Base-by-base conservation (phyloP, 1,140 invertebrate species). In the Drosophila tristis region DNA sequence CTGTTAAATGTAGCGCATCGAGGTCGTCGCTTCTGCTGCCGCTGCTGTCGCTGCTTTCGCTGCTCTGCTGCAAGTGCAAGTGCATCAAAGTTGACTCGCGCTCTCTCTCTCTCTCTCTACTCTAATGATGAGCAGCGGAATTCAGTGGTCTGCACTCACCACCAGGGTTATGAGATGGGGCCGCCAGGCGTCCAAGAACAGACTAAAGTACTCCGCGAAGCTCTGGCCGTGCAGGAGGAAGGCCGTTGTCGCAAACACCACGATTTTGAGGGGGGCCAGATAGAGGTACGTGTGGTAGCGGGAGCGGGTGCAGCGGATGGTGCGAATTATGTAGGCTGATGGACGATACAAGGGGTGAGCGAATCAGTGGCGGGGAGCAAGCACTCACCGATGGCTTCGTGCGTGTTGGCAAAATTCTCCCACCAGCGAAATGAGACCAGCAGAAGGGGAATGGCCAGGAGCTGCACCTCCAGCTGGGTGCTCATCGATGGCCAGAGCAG, bases 361-460 rank as follows among this genome's bases (percentile, higher is more conserved):
- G 3, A 42, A 20, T 5, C 25, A 45, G 11, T 15, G 5, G 9
- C 11, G 8, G 5, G 5, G 35, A 15, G 11, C 8, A 5, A 4
- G n/a, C 39, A 64, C 94, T 94, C 60, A 91, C 90, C 82, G 29
- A 91, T 74, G 8, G 66, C 56, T 93, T 73, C 74, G 53, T 82
- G 77, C 4, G 92, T 72, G 92, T 92, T 66, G 94, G 94, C 11
- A 90, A 94, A 98, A 92, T 98, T 98, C 86, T 96, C 95, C 97
- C 97, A 98, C 95, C 96, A 98, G 20, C 96, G 95, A 62, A 94
- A 93, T 1, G 96, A 97, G n/a, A 96, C 94, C 4, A 97, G 92
- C 47, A 96, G 80, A 1, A 96, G 87, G 1, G 95, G 93, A 1
- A 96, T 72, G 11, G 96, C 95, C 50, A 96, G 93, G 9, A 95